Conservation (phyloP, 64 coral and sea anemone species). For the Anthopleura sola region DNA sequence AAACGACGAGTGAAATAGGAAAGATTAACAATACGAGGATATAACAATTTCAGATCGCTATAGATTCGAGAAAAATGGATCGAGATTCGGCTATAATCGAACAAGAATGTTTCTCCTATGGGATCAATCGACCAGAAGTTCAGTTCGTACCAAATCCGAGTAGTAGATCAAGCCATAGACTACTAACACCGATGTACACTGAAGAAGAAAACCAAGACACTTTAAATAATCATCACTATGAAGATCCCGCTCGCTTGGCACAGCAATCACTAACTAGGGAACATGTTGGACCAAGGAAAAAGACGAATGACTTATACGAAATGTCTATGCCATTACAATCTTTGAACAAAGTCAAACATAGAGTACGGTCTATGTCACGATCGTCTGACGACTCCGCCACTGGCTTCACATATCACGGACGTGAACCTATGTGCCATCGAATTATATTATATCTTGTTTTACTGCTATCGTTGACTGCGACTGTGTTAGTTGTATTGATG, state of each 20-base stretch:
- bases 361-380: background rate
- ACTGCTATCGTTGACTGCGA: slow-evolving; percentile 27
- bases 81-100: background rate
- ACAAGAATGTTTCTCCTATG: slow-evolving; percentile 6
- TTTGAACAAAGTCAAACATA: background rate
- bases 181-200: slow-evolving; percentile 6
- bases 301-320: slow-evolving; percentile 3
- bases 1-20: background rate
- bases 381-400: background rate
- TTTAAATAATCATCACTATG: slow-evolving; percentile 7
- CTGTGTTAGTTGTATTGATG: slow-evolving; percentile 41
- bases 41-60: background rate
- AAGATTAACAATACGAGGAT: background rate
- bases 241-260: slow-evolving; percentile 4
- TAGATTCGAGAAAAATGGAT: background rate
- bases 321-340: background rate
- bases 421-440: slow-evolving; percentile 22
- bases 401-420: background rate
- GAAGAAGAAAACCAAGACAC: background rate
- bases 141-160: slow-evolving; percentile 26
- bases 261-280: background rate
- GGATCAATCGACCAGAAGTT: background rate
- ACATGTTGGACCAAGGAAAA: background rate
- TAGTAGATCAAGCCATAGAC: slow-evolving; percentile 2
- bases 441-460: slow-evolving; percentile 42